phyloP scores from a whole-genome alignment of 2,888 invertebrate genomes.

The Hypomecis atomaria region DNA sequence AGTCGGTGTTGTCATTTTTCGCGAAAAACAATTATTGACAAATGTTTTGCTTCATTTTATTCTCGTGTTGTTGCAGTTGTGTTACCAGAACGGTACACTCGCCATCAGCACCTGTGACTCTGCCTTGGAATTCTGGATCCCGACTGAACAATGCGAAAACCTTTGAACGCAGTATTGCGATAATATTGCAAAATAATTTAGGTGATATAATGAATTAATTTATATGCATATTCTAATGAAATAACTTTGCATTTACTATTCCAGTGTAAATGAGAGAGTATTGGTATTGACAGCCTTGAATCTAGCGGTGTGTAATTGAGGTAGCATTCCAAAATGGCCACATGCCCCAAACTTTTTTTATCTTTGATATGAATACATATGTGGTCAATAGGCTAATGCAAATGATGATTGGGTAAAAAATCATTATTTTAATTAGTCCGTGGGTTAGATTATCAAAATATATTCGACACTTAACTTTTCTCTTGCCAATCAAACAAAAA shows the following conservation, averaged over 20 bases:
- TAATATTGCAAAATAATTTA: conserved; percentile 1
- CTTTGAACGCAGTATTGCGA: neutral
- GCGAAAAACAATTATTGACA: no score
- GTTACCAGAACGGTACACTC: conserved; percentile 76
- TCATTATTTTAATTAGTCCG: no score
- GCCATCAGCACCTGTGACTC: conserved; percentile 80
- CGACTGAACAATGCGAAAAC: conserved; percentile 51
- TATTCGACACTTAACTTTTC: no score
- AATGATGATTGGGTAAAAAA: no score
- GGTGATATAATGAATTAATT: conserved; percentile 1
- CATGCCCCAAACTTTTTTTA: no score
- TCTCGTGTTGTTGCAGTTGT: conserved; percentile 67
- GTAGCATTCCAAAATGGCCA: no score
- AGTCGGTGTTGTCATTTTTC: no score
- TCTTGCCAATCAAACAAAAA: no score
- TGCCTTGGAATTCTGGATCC: conserved; percentile 80
- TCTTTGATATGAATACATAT: no score
- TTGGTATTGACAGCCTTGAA: neutral
- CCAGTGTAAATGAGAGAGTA: conserved; percentile 1
- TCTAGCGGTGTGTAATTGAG: no score
- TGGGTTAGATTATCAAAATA: no score
- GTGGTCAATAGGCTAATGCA: no score
- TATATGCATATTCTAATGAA: conserved; percentile 4
- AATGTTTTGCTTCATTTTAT: neutral
- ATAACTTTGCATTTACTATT: conserved; percentile 11